Conservation (phyloP, 2,113 vertebrate species). For the Triplophysa dalaica region DNA sequence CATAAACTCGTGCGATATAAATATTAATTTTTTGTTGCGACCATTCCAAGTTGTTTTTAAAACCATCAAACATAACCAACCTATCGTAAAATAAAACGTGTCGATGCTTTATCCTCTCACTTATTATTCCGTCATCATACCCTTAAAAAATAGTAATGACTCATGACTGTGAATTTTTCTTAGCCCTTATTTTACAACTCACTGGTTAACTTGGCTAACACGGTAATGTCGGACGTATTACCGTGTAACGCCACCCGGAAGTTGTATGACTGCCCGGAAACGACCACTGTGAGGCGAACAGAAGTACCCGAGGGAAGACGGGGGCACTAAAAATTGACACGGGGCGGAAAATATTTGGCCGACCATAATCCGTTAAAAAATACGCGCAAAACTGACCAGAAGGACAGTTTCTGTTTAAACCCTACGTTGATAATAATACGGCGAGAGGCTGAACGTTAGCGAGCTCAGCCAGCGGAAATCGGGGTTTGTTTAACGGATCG, state of each 20-base stretch:
- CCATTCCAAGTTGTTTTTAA: not conserved
- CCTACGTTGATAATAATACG: not conserved
- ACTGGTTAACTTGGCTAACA: not conserved
- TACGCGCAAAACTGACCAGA: conserved; percentile 48
- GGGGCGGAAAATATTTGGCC: conserved; percentile 64
- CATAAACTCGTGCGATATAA: not conserved
- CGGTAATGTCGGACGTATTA: conserved; percentile 47
- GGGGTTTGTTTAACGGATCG: conserved; percentile 66
- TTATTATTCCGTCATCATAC: not conserved
- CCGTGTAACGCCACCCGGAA: conserved; percentile 72
- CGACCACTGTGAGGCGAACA: conserved; percentile 71
- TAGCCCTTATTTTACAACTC: not conserved
- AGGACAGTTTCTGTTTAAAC: conserved; percentile 22
- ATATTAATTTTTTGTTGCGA: not conserved
- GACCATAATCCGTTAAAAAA: conserved; percentile 50
- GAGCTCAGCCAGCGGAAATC: conserved; percentile 62
- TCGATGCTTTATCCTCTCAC: not conserved
- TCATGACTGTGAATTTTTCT: not conserved
- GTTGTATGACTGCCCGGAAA: conserved; percentile 73
- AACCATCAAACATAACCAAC: too few species aligned
- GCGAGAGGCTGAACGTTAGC: conserved; percentile 22
- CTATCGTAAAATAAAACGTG: too few species aligned
- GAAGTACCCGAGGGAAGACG: conserved; percentile 64
- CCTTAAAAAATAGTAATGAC: not conserved
- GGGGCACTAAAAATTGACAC: conserved; percentile 66